These are phyloP conservation scores for Uloborus diversus DNA, from an alignment of 1,140 invertebrate genomes.

Conservation along the genomic window DNA sequence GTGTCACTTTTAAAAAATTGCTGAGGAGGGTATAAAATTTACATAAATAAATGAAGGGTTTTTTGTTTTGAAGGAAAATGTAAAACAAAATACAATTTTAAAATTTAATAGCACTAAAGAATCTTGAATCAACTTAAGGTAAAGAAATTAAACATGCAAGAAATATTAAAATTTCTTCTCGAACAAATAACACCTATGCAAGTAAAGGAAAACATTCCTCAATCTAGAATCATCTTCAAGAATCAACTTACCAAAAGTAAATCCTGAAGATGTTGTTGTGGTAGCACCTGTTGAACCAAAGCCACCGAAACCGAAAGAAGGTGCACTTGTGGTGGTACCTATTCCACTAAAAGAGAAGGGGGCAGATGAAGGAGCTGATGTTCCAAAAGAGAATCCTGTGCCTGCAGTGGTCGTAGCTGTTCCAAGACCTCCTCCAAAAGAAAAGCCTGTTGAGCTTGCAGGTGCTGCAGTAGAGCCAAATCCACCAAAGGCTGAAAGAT, in stretches of 20 bases:
- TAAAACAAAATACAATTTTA: conserved; percentile 5
- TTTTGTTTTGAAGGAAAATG: neutral
- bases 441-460: conserved; percentile 36
- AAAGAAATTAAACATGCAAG: conserved; percentile 64
- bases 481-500: too few species aligned
- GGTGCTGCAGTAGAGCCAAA: conserved; percentile 16
- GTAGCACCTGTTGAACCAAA: conserved; percentile 73
- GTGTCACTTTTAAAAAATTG: too few species aligned
- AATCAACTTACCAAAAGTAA: conserved; percentile 57
- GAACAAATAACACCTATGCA: conserved; percentile 58
- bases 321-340: conserved; percentile 61
- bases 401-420: conserved; percentile 57
- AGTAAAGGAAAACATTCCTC: conserved; percentile 34
- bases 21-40: too few species aligned
- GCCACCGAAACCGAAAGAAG: conserved; percentile 62
- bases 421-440: conserved; percentile 58
- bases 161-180: neutral
- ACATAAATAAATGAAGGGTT: neutral
- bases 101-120: conserved; percentile 72
- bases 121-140: conserved; percentile 64
- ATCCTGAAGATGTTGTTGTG: conserved; percentile 62
- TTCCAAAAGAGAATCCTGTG: conserved; percentile 65
- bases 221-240: conserved; percentile 40
- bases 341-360: conserved; percentile 65
- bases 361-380: conserved; percentile 67